Percentiles rank a stretch among this genome's conserved stretches.
Conservation (phyloP, 2,888 invertebrate species). For the Cephus spinipes region DNA sequence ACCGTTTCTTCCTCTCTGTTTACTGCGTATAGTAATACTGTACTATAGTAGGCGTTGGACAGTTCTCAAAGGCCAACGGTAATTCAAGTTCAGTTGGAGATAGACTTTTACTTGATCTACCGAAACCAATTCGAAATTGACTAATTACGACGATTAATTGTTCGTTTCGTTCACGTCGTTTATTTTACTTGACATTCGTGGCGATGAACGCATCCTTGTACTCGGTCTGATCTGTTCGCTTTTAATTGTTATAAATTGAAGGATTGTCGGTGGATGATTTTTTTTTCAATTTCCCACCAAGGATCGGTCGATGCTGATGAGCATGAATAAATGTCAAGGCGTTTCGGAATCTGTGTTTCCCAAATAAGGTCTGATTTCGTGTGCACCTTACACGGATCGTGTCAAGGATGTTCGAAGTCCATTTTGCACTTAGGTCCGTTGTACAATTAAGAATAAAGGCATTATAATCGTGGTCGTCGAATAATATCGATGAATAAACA, state of each 20-base stretch:
- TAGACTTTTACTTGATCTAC: background rate
- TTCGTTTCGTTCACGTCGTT: background rate
- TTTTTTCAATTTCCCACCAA: background rate
- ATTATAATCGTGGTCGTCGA: background rate
- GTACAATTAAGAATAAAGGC: background rate
- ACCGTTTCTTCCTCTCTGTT: background rate
- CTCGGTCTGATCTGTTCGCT: background rate
- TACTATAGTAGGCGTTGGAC: background rate
- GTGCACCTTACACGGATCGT: background rate
- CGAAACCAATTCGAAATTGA: background rate
- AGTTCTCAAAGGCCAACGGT: background rate
- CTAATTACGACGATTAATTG: background rate
- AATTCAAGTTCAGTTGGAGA: background rate
- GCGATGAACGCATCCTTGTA: background rate
- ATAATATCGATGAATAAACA: no score
- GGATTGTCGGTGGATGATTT: background rate
- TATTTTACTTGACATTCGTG: background rate
- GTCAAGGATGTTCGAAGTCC: background rate
- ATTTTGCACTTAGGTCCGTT: background rate
- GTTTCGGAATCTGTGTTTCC: background rate
- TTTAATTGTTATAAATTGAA: background rate
- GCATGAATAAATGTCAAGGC: conserved; percentile 5
- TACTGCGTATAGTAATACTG: background rate
- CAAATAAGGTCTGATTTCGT: background rate
- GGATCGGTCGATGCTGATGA: background rate